Base-by-base conservation (phyloP, 2,113 vertebrate species). In the Alces alces region DNA sequence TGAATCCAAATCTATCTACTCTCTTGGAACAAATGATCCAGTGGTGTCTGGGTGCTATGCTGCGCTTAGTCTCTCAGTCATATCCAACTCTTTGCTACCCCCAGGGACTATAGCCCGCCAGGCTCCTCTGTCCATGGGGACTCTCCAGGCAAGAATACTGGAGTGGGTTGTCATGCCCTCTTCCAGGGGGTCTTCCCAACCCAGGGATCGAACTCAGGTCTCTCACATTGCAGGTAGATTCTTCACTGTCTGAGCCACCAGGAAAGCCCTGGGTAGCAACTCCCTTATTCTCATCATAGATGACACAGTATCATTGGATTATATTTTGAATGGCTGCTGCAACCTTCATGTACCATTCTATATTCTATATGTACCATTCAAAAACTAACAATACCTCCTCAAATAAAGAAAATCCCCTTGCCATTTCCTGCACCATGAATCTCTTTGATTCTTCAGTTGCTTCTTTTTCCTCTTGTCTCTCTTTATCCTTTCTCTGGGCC, bases 191-290 rank as follows among this genome's bases (percentile, higher is more conserved):
- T 70, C 66, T 39, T 12, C 66, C n/a, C n/a, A 23, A 70, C 66
- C 66, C 66, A 39, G n/a, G 66, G n/a, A 23, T 39, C 0, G 2
- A 70, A 39, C 9, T 70, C 66, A 70, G n/a, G 66, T 70, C 66
- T 70, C n/a, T 23, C 66, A 39, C 0, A 0, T 39, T 39, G n/a
- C 66, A 23, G 66, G n/a, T 21, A 39, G 19, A 70, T 70, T 39
- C 66, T 70, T 70, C 39, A 70, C 19, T 39, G 19, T 39, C 19
- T 70, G n/a, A 39, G 10, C 66, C n/a, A 39, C n/a, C 19, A 70
- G 66, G n/a, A 23, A 70, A 70, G 19, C 19, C n/a, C n/a, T 70
- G 66, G 70, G 39, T 39, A 76, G 12, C 36, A 73, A 19, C 70
- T 39, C 66, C 39, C 39, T 25, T 23, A 13, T 14, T 14, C 36